Evolutionary conservation across 2,888 invertebrate genomes (phyloP).

Genomic region (Malachius bipustulatus): DNA sequence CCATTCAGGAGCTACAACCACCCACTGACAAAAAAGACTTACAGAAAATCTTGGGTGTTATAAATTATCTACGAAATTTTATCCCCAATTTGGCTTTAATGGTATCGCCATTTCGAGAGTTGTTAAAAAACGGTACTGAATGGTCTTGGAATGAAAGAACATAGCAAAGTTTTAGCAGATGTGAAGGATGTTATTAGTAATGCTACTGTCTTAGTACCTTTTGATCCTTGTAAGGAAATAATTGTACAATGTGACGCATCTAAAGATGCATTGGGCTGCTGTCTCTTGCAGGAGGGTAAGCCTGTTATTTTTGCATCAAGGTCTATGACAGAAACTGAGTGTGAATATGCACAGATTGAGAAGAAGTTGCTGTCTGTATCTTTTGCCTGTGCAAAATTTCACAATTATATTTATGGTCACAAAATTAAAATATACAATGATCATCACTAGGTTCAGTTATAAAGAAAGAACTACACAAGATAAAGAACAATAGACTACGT

Average conservation of each 20-base stretch:
- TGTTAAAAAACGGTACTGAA: constrained; percentile 15
- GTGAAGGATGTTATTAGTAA: constrained; percentile 13
- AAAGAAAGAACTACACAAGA: constrained; percentile 16
- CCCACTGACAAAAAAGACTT: constrained; percentile 16
- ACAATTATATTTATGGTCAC: constrained; percentile 25
- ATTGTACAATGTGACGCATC: constrained; percentile 17
- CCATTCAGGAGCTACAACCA: constrained; percentile 9
- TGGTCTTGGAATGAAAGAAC: constrained; percentile 10
- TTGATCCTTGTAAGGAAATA: constrained; percentile 13
- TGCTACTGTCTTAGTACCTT: constrained; percentile 15
- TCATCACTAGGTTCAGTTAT: constrained; percentile 25
- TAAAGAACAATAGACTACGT: constrained; percentile 14
- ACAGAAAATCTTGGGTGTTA: constrained; percentile 18
- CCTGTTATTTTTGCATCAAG: constrained; percentile 17
- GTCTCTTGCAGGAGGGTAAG: constrained; percentile 16
- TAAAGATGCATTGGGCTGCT: constrained; percentile 14
- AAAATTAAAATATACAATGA: constrained; percentile 19
- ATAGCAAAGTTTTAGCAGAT: constrained; percentile 10
- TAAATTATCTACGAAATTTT: constrained; percentile 10
- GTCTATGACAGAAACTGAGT: constrained; percentile 14
- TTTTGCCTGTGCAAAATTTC: constrained; percentile 24
- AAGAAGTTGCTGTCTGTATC: constrained; percentile 27
- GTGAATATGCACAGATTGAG: constrained; percentile 27
- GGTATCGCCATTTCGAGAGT: constrained; percentile 5
- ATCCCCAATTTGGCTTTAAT: constrained; percentile 10